Evolutionary conservation across 2,113 vertebrate species (phyloP).

Genomic region (Serilophus lunatus): DNA sequence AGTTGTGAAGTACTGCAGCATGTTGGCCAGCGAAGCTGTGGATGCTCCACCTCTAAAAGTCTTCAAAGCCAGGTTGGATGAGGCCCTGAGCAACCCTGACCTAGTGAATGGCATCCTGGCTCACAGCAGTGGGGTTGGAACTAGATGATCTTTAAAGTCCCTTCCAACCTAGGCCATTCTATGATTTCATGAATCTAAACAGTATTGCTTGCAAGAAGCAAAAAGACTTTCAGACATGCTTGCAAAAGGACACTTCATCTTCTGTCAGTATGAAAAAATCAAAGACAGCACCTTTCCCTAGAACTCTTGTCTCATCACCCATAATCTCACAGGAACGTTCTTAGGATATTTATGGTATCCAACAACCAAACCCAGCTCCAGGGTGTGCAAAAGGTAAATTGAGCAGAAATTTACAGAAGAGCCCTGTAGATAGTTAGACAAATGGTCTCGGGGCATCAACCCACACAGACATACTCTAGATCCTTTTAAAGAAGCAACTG

Average conservation of each 20-base stretch:
- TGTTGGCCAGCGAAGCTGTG: neutral
- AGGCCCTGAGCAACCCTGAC: neutral
- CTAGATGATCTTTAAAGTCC: neutral
- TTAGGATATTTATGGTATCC: neutral
- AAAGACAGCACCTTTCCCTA: neutral
- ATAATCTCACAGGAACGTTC: neutral
- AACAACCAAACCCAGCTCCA: neutral
- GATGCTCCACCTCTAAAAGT: neutral
- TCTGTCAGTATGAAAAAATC: neutral
- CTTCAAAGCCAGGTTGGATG: neutral
- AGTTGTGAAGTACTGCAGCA: neutral
- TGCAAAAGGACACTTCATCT: neutral
- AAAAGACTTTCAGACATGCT: neutral
- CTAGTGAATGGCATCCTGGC: neutral
- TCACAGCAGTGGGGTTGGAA: neutral
- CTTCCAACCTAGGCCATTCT: neutral
- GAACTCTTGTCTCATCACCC: neutral
- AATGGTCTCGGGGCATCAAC: neutral
- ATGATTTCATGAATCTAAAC: neutral
- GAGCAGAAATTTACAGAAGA: neutral
- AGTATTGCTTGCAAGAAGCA: neutral
- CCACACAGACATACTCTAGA: rapidly evolving
- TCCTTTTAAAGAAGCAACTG: neutral
- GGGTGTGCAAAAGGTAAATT: neutral
- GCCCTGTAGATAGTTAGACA: neutral